Conservation (phyloP, 92 coral and sea anemone species). For the Epizoanthus rinbou region DNA sequence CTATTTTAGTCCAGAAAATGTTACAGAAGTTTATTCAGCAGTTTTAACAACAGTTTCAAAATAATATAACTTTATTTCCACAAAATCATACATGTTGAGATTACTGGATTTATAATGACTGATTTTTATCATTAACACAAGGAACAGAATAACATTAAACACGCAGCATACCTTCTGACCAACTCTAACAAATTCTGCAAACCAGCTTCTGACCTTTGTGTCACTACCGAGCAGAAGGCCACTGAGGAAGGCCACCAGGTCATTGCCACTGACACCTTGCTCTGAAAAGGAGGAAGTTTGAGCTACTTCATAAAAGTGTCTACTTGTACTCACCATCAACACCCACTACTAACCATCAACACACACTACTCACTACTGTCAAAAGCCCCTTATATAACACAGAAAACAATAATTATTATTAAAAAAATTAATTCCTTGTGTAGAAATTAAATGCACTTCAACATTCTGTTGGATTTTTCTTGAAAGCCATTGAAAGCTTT, state of each 20-base stretch:
- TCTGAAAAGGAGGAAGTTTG: neutral
- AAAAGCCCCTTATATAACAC: too few species aligned
- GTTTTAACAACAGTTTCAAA: too few species aligned
- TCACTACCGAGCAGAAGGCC: slow-evolving; percentile 88
- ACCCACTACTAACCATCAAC: neutral
- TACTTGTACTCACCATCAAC: neutral
- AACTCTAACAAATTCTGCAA: slow-evolving; percentile 89
- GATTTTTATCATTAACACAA: too few species aligned
- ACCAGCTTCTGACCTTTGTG: slow-evolving; percentile 84
- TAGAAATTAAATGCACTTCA: neutral
- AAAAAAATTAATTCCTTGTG: too few species aligned
- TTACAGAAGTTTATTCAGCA: too few species aligned
- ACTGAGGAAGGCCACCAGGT: slow-evolving; percentile 87
- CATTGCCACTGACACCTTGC: slow-evolving; percentile 52
- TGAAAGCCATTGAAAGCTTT: too few species aligned
- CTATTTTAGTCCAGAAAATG: too few species aligned
- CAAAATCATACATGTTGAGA: too few species aligned
- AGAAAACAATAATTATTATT: too few species aligned
- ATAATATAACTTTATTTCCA: too few species aligned
- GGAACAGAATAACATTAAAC: too few species aligned
- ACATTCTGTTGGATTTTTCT: neutral
- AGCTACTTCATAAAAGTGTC: neutral
- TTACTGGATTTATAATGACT: too few species aligned
- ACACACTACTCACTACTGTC: slow-evolving; percentile 11
- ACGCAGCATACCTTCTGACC: slow-evolving; percentile 93